Base-by-base conservation (phyloP, 2,113 vertebrate species). In the Mugil cephalus region DNA sequence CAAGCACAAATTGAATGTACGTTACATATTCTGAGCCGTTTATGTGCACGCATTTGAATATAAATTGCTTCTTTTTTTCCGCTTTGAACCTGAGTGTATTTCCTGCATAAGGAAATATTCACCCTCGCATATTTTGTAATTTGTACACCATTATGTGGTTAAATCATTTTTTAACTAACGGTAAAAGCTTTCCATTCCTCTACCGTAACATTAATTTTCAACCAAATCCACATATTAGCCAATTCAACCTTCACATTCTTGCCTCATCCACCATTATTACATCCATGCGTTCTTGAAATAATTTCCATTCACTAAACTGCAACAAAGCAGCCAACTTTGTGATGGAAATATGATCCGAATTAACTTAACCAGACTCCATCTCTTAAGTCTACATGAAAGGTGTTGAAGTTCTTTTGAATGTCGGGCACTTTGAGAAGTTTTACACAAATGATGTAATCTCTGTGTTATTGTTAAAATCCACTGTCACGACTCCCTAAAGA, bases 391-490 rank as follows among this genome's bases (percentile, higher is more conserved):
- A 45, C 15, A 45, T 15, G 7, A n/a, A n/a, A 45, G 15, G 15
- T 45, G 43, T 13, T 45, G 4, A 11, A 12, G 10, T 46, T 35
- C 10, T 24, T 39, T 62, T 67, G 5, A 69, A 17, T 15, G 1
- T 8, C 13, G 60, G 13, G 0, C 13, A 12, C 12, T 72, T 45
- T 34, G n/a, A 6, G 19, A 30, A n/a, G 9, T 7, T 39, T 18
- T 10, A 19, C 24, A 24, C 24, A 38, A 1, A 47, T 30, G 8
- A 47, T 48, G 4, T 24, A n/a, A 46, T 43, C 19, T n/a, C n/a
- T 9, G 14, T 80, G 12, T 47, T 54, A 53, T 77, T 59, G 60
- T 77, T 58, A 62, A 13, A 53, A 64, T 52, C 50, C 7, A 11
- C 11, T 52, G 35, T 53, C 50, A 54, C 9, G 39, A 30, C 30